phyloP scores from a whole-genome alignment of 1,140 invertebrate species.

The Formica exsecta region DNA sequence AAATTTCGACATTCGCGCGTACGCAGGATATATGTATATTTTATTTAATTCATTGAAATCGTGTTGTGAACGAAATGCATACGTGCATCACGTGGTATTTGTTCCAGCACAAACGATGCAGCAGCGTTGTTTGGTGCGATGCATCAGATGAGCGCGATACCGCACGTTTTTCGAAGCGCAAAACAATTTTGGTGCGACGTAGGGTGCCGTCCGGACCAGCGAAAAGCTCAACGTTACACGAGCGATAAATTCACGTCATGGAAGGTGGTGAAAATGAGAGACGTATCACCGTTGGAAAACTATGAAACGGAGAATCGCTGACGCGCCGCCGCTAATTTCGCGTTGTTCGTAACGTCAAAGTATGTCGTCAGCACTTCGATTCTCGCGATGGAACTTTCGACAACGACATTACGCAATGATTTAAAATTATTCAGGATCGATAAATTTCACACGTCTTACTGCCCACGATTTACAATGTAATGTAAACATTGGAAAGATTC shows the following conservation, averaged over 20 bases:
- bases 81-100: conserved; percentile 6
- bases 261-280: conserved; percentile 32
- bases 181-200: conserved; percentile 47
- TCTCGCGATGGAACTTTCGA: neutral
- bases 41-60: conserved; percentile 12
- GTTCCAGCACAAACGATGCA: conserved; percentile 20
- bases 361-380: conserved; percentile 45
- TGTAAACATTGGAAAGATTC: neutral
- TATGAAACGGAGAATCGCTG: conserved; percentile 38
- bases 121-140: conserved; percentile 2
- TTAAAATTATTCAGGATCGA: conserved; percentile 20
- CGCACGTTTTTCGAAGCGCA: conserved; percentile 47
- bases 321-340: conserved; percentile 42
- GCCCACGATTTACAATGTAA: too few species aligned
- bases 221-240: neutral
- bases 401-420: neutral
- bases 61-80: neutral
- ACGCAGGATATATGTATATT: neutral
- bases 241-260: conserved; percentile 27
- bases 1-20: neutral
- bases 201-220: neutral
- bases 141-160: conserved; percentile 50
- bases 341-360: neutral
- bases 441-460: neutral
- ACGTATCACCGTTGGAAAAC: conserved; percentile 28